Conservation (phyloP, 64 coral and sea anemone species). For the Cladopsammia gracilis region DNA sequence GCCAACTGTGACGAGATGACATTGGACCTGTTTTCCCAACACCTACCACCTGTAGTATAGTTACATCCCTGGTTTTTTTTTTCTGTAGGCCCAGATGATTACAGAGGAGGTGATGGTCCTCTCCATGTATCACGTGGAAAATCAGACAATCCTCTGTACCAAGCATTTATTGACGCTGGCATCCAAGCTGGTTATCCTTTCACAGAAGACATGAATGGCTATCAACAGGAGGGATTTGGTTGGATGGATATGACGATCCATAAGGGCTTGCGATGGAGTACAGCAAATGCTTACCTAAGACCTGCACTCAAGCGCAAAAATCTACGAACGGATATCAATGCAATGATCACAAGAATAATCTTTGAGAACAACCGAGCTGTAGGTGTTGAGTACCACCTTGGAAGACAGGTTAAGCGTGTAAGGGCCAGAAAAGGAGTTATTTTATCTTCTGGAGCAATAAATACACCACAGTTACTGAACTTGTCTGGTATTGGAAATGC, state of each 20-base stretch:
- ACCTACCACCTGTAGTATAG: too few species aligned
- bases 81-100: slow-evolving; percentile 84
- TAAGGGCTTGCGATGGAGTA: slow-evolving; percentile 89
- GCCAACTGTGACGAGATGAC: too few species aligned
- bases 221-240: slow-evolving; percentile 93
- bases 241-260: slow-evolving; percentile 97
- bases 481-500: slow-evolving; percentile 93
- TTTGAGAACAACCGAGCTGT: slow-evolving; percentile 84
- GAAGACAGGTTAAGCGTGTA: slow-evolving; percentile 50
- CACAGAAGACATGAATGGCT: slow-evolving; percentile 97
- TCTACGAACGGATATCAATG: slow-evolving; percentile 65
- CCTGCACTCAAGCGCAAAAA: slow-evolving; percentile 72
- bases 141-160: slow-evolving; percentile 78
- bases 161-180: slow-evolving; percentile 88
- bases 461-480: slow-evolving; percentile 88
- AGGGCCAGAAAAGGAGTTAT: slow-evolving; percentile 89
- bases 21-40: too few species aligned
- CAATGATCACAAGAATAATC: slow-evolving; percentile 80
- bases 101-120: slow-evolving; percentile 87
- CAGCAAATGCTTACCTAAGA: slow-evolving; percentile 93
- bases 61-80: neutral
- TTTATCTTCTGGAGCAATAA: slow-evolving; percentile 84
- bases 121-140: slow-evolving; percentile 86
- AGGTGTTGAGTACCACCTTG: slow-evolving; percentile 77
- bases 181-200: slow-evolving; percentile 88